Base-by-base conservation (phyloP, 2,113 vertebrate species). In the Perognathus longimembris region DNA sequence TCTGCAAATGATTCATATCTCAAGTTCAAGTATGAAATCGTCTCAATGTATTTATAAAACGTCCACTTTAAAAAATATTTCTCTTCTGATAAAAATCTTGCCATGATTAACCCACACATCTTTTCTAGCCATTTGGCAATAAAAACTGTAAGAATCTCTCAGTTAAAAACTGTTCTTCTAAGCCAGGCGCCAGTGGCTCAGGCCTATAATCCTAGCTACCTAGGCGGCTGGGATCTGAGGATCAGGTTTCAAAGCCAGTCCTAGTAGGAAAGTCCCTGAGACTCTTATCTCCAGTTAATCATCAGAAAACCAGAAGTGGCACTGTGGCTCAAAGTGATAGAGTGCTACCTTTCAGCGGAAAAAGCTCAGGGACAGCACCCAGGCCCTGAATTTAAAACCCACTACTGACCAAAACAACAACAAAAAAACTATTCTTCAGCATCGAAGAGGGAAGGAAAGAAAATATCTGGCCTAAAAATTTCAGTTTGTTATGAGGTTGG, bases 21-120 rank as follows among this genome's bases (percentile, higher is more conserved):
- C 20, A 81, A 42, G 69, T 30, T 63, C 50, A 84, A 50, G 7
- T 77, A 0, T 92, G 82, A 93, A 94, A 59, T 85, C 42, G 36
- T 70, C 21, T 93, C 6, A 1, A 2, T 57, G 5, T 85, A 57
- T 81, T 95, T 93, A 87, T 76, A 73, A 81, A 75, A 78, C 21
- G 70, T 91, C 90, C 6, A 38, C 59, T 73, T 94, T 88, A 57
- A 32, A 61, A 67, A 78, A 94, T 79, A 74, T 14, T 66, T 54
- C 70, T 64, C 24, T 90, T 85, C 24, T 88, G 40, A 76, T 96
- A 92, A 88, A 70, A 70, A 67, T 45, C 40, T 79, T 71, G 21
- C 30, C 38, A 17, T 74, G n/a, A 42, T 80, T 79, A 89, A n/a
- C 22, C 21, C 26, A 86, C 4, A 45, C 57, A 2, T 76, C 40